Percentiles rank a stretch among this genome's conserved stretches.
Conservation (phyloP, 2,113 vertebrate genomes). For the Promerops cafer region DNA sequence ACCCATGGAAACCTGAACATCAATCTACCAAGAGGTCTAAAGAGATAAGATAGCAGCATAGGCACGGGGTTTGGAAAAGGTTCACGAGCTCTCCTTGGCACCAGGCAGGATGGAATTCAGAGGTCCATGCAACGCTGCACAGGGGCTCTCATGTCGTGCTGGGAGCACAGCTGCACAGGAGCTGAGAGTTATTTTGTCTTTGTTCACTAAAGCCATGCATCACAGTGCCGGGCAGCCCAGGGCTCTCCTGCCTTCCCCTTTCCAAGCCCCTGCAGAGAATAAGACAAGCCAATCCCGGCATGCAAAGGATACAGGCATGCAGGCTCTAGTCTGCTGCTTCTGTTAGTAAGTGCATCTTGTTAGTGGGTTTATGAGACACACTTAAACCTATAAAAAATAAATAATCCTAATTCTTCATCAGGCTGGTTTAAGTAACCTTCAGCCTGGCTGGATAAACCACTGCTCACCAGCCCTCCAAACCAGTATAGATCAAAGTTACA, state of each 20-base stretch:
- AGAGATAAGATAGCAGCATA: not conserved
- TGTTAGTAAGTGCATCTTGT: constrained; percentile 64
- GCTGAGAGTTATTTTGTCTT: not conserved
- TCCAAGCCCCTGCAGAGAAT: constrained; percentile 12
- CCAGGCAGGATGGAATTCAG: constrained; percentile 7
- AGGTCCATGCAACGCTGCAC: not conserved
- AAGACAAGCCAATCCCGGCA: constrained; percentile 30
- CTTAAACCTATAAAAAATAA: constrained; percentile 56
- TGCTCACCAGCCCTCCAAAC: constrained; percentile 44
- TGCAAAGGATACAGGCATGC: constrained; percentile 35
- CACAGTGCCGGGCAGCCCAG: not conserved
- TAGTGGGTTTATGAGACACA: constrained; percentile 57
- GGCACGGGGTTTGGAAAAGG: not conserved
- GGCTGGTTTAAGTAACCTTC: constrained; percentile 37
- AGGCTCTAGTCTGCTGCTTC: constrained; percentile 40
- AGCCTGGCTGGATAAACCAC: constrained; percentile 9
- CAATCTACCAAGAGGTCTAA: constrained; percentile 9
- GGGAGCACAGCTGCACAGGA: not conserved
- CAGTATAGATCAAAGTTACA: constrained; percentile 14
- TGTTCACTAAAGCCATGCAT: constrained; percentile 51
- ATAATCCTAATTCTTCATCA: constrained; percentile 46
- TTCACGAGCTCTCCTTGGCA: not conserved
- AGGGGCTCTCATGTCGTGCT: not conserved
- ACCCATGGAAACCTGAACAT: not conserved
- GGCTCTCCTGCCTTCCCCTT: not conserved